phyloP scores from a whole-genome alignment of 2,113 vertebrate species.

The Gadus chalcogrammus region DNA sequence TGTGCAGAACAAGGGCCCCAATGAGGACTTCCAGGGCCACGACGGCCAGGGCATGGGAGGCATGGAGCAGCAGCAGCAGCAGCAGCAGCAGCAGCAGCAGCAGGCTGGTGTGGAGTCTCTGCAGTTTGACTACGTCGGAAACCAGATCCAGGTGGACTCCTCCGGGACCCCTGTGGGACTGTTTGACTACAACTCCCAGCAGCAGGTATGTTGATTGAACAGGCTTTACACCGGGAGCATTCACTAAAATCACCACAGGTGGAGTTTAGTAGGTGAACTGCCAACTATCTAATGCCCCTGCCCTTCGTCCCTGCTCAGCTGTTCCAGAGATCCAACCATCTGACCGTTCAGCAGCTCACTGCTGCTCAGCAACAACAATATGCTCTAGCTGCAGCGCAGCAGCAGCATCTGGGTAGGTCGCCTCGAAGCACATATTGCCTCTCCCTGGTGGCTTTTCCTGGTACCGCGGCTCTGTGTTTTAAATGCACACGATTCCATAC shows the following conservation, averaged over 20 bases:
- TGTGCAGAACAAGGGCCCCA: conserved; percentile 79
- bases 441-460: background rate
- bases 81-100: conserved; percentile 45
- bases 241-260: too few species aligned
- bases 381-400: conserved; percentile 92
- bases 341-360: conserved; percentile 92
- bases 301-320: conserved; percentile 68
- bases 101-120: conserved; percentile 91
- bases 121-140: conserved; percentile 95
- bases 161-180: conserved; percentile 90
- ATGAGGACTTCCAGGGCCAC: conserved; percentile 91
- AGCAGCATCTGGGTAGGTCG: conserved; percentile 90
- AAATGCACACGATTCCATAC: too few species aligned
- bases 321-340: conserved; percentile 90
- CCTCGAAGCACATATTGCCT: background rate
- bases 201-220: conserved; percentile 81
- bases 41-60: conserved; percentile 91
- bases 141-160: conserved; percentile 96
- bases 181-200: conserved; percentile 97
- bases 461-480: too few species aligned
- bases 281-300: background rate
- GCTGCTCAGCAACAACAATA: conserved; percentile 97
- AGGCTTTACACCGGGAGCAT: too few species aligned
- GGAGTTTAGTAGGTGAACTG: background rate
- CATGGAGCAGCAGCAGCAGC: conserved; percentile 93